A percentile compares a stretch with the other conserved stretches of the same genome.
Evolutionary conservation across 2,113 vertebrate genomes (phyloP).

Genomic region (Vanacampus margaritifer): DNA sequence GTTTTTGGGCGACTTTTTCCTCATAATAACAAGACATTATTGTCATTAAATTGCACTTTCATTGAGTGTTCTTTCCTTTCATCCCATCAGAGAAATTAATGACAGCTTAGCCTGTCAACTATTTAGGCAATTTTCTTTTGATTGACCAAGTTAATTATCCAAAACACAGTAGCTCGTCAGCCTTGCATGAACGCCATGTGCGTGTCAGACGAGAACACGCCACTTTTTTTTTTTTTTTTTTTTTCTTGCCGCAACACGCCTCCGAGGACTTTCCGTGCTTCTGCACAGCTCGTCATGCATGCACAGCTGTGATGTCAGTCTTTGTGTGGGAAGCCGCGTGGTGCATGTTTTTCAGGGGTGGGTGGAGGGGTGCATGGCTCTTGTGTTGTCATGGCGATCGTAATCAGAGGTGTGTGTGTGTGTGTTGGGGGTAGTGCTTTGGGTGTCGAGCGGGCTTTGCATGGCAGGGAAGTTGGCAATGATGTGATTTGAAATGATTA

Average conservation of each 20-base stretch:
- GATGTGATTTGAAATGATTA: constrained; percentile 76
- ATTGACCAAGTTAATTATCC: not conserved
- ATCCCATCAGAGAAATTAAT: not conserved
- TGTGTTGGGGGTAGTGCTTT: not conserved
- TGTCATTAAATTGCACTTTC: no score
- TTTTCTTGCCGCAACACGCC: constrained; percentile 27
- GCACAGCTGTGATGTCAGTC: constrained; percentile 65
- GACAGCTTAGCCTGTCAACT: not conserved
- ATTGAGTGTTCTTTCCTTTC: not conserved
- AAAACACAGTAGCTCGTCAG: not conserved
- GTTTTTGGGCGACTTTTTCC: no score
- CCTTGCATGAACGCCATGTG: not conserved
- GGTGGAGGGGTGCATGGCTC: constrained; percentile 30
- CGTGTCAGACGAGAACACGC: not conserved
- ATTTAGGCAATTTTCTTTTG: not conserved
- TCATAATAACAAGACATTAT: no score
- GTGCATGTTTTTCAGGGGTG: constrained; percentile 53
- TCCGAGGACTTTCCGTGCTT: constrained; percentile 41
- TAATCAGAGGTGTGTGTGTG: not conserved
- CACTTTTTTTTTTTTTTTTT: constrained; percentile 2
- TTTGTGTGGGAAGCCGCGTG: constrained; percentile 62
- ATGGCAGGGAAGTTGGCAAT: constrained; percentile 53
- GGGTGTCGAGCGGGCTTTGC: constrained; percentile 54
- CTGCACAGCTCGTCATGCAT: constrained; percentile 52
- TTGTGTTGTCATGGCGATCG: constrained; percentile 67